Base-by-base conservation (phyloP, 2,888 invertebrate species). In the Chorisops tibialis region DNA sequence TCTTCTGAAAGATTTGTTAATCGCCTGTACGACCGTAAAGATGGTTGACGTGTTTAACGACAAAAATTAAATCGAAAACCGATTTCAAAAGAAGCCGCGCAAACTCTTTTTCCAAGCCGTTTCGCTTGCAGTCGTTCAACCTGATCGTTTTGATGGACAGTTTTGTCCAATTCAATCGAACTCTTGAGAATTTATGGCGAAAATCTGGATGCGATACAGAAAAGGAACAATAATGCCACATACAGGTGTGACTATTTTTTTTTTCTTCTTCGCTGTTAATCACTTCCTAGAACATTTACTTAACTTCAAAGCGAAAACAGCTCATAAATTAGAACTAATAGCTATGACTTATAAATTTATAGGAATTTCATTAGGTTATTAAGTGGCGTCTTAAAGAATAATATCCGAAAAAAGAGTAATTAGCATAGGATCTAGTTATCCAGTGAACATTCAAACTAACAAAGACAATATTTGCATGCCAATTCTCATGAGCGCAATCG, bases 401-500 rank as follows among this genome's bases (percentile, higher is more conserved):
- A 16, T 43, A n/a, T 43, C 9, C 19, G 19, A 19, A 43, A 43
- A n/a, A 16, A 1, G 43, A 18, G 14, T 43, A 16, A 16, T 43
- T 43, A 43, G 12, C 14, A 11, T 12, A n/a, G 30, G 5, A 30
- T 30, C 30, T 30, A 38, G 16, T 41, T 54, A 3, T 18, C 18
- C n/a, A n/a, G 18, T 12, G 5, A 22, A 14, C 21, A 41, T 54
- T 19, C 21, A 16, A 41, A 51, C 16, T 16, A 56, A 24, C 24
- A 43, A 43, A 5, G 12, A 18, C 24, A 56, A 56, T 56, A 56
- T 56, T 56, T 56, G 56, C 43, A 43, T 56, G 45, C 30, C 56
- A 30, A 56, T 56, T 56, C 24, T 24, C 18, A 35, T 56, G 35
- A 56, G 56, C 56, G 45, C 56, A 56, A 56, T 30, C 56, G 30